Percentiles rank a stretch among this genome's conserved stretches.
Evolutionary conservation across 2,113 vertebrate species (phyloP).

Genomic region (Gracilinanus agilis): DNA sequence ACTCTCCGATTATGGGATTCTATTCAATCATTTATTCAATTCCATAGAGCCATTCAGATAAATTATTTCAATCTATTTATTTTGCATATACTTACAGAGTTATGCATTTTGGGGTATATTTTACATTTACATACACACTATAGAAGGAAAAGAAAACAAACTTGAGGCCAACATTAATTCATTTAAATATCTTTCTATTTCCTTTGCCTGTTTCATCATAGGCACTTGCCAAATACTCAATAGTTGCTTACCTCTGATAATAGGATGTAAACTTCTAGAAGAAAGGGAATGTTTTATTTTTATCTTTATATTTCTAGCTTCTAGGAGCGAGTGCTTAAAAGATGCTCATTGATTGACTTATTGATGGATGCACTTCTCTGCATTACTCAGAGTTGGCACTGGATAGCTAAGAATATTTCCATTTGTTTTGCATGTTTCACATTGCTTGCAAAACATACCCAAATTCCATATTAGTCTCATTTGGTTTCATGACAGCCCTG

Average conservation of each 20-base stretch:
- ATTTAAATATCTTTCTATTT: background rate
- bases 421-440: conserved; percentile 36
- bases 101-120: background rate
- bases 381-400: background rate
- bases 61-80: background rate
- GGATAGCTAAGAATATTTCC: background rate
- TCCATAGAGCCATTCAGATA: background rate
- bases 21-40: background rate
- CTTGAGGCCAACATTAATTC: background rate
- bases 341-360: background rate
- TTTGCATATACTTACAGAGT: background rate
- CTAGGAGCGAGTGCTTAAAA: background rate
- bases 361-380: background rate
- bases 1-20: background rate
- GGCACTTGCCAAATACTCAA: background rate
- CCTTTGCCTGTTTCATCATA: background rate
- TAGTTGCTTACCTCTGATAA: background rate
- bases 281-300: background rate
- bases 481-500: conserved; percentile 29
- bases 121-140: background rate
- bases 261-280: background rate
- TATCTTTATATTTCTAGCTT: background rate
- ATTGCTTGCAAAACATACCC: conserved; percentile 42
- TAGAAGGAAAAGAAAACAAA: background rate
- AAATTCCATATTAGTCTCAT: conserved; percentile 30